phyloP scores from a whole-genome alignment of 2,113 vertebrate genomes.

The Amazona guildingii region DNA sequence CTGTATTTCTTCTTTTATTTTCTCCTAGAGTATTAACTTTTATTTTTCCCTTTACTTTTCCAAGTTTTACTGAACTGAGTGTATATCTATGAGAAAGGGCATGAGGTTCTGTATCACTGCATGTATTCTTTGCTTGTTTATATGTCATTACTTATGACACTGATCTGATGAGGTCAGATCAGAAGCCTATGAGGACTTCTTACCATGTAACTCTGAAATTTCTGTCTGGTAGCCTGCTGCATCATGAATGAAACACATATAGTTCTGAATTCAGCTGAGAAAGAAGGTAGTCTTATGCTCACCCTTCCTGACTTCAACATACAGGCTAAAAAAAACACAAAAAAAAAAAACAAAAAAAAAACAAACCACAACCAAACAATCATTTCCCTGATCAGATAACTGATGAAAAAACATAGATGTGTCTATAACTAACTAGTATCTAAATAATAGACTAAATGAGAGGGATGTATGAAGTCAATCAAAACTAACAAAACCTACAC shows the following conservation, averaged over 20 bases:
- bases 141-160: not conserved
- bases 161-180: not conserved
- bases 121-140: accelerated
- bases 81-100: not conserved
- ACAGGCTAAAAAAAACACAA: not conserved
- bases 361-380: not conserved
- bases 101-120: not conserved
- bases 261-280: not conserved
- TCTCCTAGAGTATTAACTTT: not conserved
- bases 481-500: not conserved
- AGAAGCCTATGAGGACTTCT: not conserved
- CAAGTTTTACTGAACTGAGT: not conserved
- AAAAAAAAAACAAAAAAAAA: too few species aligned
- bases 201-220: not conserved
- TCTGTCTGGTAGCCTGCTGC: not conserved
- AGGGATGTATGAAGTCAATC: not conserved
- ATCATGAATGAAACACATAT: not conserved
- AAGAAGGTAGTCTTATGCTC: not conserved
- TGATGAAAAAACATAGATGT: not conserved
- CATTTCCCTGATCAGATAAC: not conserved
- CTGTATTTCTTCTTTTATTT: not conserved
- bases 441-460: not conserved
- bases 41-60: not conserved
- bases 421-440: not conserved
- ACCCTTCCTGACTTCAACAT: not conserved